Base-by-base conservation (phyloP, 2,113 vertebrate genomes). In the Grus americana region DNA sequence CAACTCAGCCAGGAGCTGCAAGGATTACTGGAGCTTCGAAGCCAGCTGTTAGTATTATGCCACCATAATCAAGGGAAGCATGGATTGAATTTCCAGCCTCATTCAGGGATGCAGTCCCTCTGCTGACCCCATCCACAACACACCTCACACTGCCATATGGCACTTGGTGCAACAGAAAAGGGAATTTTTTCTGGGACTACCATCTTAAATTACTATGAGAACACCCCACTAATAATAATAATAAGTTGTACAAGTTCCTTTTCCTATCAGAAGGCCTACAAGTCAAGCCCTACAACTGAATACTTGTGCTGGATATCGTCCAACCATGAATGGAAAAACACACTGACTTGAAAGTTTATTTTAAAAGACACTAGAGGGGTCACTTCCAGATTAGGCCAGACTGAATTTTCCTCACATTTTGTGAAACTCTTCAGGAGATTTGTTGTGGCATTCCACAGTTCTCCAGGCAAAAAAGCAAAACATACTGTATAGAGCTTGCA, bases 351-450 rank as follows among this genome's bases (percentile, higher is more conserved):
- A 68, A 95, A 85, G 83, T 85, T 94, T 90, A 76, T 86, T 96
- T 92, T 94, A 66, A 86, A 92, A 96, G 85, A 92, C 79, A 95
- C 57, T 47, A 79, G 40, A 83, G 68, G 42, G 65, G 74, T 93
- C 79, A 81, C 32, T 90, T 95, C 63, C 78, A 93, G 84, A 96
- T 93, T 68, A 94, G 82, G 80, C 70, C 67, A 81, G 57, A 72
- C 9, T 75, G 80, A 87, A 87, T 96, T 96, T 96, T 92, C 83
- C 49, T 92, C 88, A 89, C 78, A 91, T 90, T 95, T 74, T 83
- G 82, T 90, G 84, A 76, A 93, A 82, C 54, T 83, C 63, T 84
- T 96, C 46, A 52, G 76, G 79, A 91, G 70, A 67, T 81, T 90
- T 91, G 79, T 46, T 70, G 50, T 47, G 63, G 79, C 73, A 93